Evolutionary conservation across 92 coral and sea anemone species (phyloP).

Genomic region (Actinernus sp.): DNA sequence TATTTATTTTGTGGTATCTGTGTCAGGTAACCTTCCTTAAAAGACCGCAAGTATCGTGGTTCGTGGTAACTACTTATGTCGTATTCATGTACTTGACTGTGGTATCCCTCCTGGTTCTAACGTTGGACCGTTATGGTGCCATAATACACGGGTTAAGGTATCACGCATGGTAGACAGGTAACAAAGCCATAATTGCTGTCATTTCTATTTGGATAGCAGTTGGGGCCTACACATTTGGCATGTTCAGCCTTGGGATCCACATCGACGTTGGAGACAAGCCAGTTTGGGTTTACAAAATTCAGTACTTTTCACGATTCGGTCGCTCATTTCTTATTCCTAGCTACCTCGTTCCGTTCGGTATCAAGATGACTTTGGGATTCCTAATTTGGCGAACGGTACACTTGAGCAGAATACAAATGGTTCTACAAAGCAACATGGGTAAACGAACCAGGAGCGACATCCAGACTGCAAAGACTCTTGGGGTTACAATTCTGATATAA

Average conservation of each 20-base stretch:
- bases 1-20: conserved; percentile 78
- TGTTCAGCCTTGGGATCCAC: conserved; percentile 62
- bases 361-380: conserved; percentile 53
- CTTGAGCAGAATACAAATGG: conserved; percentile 29
- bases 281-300: conserved; percentile 65
- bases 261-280: conserved; percentile 74
- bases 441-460: conserved; percentile 64
- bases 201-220: conserved; percentile 63
- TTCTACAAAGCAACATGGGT: conserved; percentile 36
- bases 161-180: conserved; percentile 78
- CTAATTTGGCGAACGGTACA: conserved; percentile 71
- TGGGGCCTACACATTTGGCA: conserved; percentile 56
- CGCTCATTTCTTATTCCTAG: conserved; percentile 77
- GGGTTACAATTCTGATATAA: conserved; percentile 66
- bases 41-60: conserved; percentile 68
- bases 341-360: conserved; percentile 65
- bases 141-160: conserved; percentile 78
- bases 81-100: conserved; percentile 71
- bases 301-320: conserved; percentile 75
- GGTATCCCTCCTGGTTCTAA: conserved; percentile 67
- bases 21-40: conserved; percentile 62
- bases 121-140: conserved; percentile 90
- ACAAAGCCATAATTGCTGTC: conserved; percentile 70
- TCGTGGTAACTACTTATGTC: conserved; percentile 64
- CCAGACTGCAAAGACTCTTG: conserved; percentile 85